Base-by-base conservation (phyloP, 2,797 vertebrate genomes). In the Epinephelus coioides region DNA sequence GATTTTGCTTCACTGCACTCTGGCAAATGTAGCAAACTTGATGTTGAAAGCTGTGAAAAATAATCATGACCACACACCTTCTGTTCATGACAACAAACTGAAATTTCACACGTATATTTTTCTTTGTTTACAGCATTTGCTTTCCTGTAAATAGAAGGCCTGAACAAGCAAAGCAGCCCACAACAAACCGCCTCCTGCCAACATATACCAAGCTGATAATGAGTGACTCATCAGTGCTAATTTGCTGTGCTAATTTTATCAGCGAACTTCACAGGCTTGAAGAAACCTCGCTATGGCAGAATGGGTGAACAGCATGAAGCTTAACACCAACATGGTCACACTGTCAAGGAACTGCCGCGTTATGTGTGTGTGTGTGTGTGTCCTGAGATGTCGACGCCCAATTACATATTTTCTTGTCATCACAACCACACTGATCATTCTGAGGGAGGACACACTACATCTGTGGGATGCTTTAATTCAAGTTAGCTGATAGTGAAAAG, bases 191-290 rank as follows among this genome's bases (percentile, higher is more conserved):
- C 75, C 74, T 74, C 51, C 87, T 91, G 91, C 90, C 88, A 90
- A 81, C 82, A 76, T 59, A 82, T 40, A 86, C 85, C 72, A 66
- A 76, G 86, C 87, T 73, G 88, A 86, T 85, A 89, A 90, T 82
- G 86, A 90, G 74, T 92, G 90, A 92, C 74, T 91, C 87, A 91
- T 84, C 86, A 81, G 88, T 82, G 86, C 84, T 91, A 91, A 91
- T 88, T 92, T 83, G 72, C 79, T 73, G 79, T 27, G 83, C 88
- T 91, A 92, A 93, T 91, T 92, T 91, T 92, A 92, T 71, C 89
- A 64, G 73, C 57, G 9, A 86, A 88, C 81, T 88, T 90, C 71
- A 84, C 79, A 73, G 67, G 73, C 78, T 81, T 38, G 68, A 71
- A 83, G 81, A 85, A 86, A 87, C 55, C 72, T 84, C 1, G 50